These are phyloP conservation scores for Borostomias antarcticus DNA, from an alignment of 2,797 vertebrate genomes.

Conservation along the genomic window DNA sequence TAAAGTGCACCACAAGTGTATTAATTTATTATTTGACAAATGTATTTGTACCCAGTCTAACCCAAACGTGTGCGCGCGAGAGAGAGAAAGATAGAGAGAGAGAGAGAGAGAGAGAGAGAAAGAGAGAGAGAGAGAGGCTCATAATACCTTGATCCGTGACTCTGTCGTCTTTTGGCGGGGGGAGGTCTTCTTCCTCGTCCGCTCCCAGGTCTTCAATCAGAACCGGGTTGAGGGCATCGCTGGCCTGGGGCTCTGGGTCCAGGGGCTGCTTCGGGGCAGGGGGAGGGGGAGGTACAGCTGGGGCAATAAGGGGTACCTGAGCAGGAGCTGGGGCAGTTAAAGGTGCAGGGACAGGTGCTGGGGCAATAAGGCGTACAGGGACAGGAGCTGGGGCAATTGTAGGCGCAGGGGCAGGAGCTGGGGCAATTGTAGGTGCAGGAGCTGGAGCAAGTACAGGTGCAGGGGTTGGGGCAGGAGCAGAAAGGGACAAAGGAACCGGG, in stretches of 20 bases:
- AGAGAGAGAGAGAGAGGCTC: too few species aligned
- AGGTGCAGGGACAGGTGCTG: conserved; percentile 1
- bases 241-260: conserved; percentile 30
- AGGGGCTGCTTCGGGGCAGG: conserved; percentile 41
- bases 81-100: too few species aligned
- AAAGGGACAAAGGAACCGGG: too few species aligned
- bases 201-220: conserved; percentile 74
- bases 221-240: conserved; percentile 46
- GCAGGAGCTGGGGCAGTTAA: conserved; percentile 18
- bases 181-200: conserved; percentile 49
- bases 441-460: conserved; percentile 4
- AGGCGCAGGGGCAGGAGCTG: conserved; percentile 1
- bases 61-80: too few species aligned
- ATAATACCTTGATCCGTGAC: conserved; percentile 60
- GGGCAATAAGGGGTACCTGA: not conserved
- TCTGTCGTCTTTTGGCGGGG: conserved; percentile 38
- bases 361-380: conserved; percentile 12
- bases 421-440: not conserved
- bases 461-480: conserved; percentile 12
- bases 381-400: conserved; percentile 10
- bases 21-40: too few species aligned
- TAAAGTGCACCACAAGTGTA: too few species aligned
- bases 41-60: too few species aligned
- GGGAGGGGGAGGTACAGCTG: conserved; percentile 7
- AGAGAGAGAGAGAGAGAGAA: too few species aligned